A percentile compares a stretch with the other conserved stretches of the same genome.
These are phyloP conservation scores for Agonopterix alstromeriana DNA, from an alignment of 2,888 invertebrate genomes.

Conservation along the genomic window DNA sequence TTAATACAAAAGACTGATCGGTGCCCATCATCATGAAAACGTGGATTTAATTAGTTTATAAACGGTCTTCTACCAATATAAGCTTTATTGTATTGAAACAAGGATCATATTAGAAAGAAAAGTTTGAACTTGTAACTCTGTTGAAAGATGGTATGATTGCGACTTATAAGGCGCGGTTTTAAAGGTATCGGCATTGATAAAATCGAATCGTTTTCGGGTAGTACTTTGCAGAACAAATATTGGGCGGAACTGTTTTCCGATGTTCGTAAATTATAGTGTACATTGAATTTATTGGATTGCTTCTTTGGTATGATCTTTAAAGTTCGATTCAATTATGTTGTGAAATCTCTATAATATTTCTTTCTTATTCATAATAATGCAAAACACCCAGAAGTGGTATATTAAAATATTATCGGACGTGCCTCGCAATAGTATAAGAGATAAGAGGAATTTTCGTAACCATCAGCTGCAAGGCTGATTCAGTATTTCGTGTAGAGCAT, in stretches of 20 bases:
- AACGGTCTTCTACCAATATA: too few species aligned
- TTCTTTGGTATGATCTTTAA: conserved; percentile 5
- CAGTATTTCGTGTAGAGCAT: too few species aligned
- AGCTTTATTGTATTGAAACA: too few species aligned
- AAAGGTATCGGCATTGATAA: conserved; percentile 48
- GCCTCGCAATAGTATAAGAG: too few species aligned
- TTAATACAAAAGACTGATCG: conserved; percentile 43
- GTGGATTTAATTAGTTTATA: conserved; percentile 14
- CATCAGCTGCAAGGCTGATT: too few species aligned
- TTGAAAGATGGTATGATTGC: conserved; percentile 24
- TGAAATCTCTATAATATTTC: background rate
- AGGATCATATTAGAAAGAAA: too few species aligned
- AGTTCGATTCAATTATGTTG: background rate
- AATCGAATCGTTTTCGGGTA: conserved; percentile 11
- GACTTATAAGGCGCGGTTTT: conserved; percentile 47
- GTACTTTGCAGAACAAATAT: conserved; percentile 16
- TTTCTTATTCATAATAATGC: background rate
- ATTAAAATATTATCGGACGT: too few species aligned
- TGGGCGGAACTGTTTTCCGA: conserved; percentile 9
- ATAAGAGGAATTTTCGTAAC: too few species aligned
- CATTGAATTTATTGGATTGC: conserved; percentile 6
- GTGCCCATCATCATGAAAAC: conserved; percentile 14
- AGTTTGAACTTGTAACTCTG: background rate
- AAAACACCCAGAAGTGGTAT: too few species aligned
- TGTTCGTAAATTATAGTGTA: conserved; percentile 12